Evolutionary conservation across 2,113 vertebrate genomes (phyloP), one percentile per base, ranked within the genome.

Genomic region (Coptodon bakossiorum): DNA sequence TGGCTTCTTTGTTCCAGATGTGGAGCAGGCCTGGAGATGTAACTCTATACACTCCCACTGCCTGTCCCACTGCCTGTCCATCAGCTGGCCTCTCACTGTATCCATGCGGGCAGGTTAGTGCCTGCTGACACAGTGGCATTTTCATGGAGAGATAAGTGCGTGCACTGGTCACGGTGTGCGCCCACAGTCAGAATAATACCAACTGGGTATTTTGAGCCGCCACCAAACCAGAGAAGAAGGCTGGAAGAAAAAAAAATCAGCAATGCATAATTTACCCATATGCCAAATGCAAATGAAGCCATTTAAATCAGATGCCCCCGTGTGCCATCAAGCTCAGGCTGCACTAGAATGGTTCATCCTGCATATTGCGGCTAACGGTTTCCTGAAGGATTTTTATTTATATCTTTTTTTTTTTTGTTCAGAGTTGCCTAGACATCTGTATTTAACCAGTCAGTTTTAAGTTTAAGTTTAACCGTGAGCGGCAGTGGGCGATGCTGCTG

Each of bases 1-100:
- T 91, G 91, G 87, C 85, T 95, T 83, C 93, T 94, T 92, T 92
- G 86, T 91, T 96, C 95, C 96, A 96, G 95, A 96, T 96, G 94
- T 95, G 88, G 83, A 89, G 86, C 59, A 86, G 88, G 68, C 27
- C 24, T 9, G 16, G 78, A 78, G 80, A 61, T 92, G 87, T 43
- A 88, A 87, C 79, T 59, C 89, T 87, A 86, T 56, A 83, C 86
- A 80, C 52, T 84, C 84, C 81, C 86, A 68, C 88, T 81, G 80
- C 90, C 90, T 86, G 84, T 86, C 89, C 83, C 89, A 79, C 88
- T 79, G 80, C 89, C 82, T 88, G 86, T 88, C 90, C 85, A 38
- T 92, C 86, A 90, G 63, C 57, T 91, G 48, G 38, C 3, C 84
- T 29, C 19, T 31, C 6, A 6, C 43, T 82, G 50, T 71, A 89